Base-by-base conservation (phyloP, 1,140 invertebrate species). In the Drosophila paulistorum region DNA sequence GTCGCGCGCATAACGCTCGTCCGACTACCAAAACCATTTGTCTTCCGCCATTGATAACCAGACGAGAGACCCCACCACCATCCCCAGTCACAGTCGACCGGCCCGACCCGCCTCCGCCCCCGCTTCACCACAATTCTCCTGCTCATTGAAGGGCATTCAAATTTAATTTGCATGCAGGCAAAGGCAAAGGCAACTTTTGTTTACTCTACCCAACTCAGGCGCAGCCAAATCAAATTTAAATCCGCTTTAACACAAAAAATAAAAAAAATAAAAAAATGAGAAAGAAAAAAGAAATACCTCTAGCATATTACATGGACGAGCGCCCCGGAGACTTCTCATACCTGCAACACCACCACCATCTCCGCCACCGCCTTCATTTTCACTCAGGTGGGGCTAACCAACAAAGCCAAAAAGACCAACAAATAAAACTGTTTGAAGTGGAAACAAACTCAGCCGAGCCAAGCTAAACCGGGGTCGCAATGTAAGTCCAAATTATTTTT, bases 131-230 rank as follows among this genome's bases (percentile, higher is more conserved):
- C 37, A 58, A 48, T 6, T 14, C 63, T 79, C 23, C 54, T 79
- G 61, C 63, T 77, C 74, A 86, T 86, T 86, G 81, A 81, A 75
- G 80, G 70, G 77, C 80, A 90, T 90, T 87, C 78, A 90, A 90
- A 90, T 87, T 90, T 81, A 87, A 90, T 90, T 90, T 87, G 74
- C 79, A 87, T 90, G 82, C 81, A 77, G 82, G 81, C 81, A 54
- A 51, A 60, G 58, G 68, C 60, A 63, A 45, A 17, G 45, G 7
- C 45, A 79, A 76, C 69, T 87, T 87, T 79, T 86, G 82, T 86
- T 86, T 86, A 79, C 79, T 66, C 79, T 72, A 39, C 37, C 11
- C 37, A 11, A 64, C 68, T 20, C 45, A 51, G 68, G 65, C 35
- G 35, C 65, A 76, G 72, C 48, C 61, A 63, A 76, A 76, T 76